Percentiles rank a stretch among this genome's conserved stretches.
phyloP scores from a whole-genome alignment of 2,888 invertebrate genomes.

The Cybosia mesomella region DNA sequence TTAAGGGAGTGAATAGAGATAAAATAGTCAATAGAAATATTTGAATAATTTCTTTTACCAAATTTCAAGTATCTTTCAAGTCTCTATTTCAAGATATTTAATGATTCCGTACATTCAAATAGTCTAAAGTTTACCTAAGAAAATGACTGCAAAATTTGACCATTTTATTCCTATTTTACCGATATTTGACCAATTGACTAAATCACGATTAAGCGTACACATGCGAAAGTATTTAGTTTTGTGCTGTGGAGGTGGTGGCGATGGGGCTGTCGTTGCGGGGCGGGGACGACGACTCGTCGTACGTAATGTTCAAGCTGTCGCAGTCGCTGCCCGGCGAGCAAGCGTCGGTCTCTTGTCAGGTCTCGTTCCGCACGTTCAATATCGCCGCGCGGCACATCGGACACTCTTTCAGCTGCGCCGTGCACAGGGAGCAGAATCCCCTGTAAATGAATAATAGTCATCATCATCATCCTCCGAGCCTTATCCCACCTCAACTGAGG shows the following conservation, averaged over 20 bases:
- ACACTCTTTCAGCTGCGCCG: conserved; percentile 92
- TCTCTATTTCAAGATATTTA: no score
- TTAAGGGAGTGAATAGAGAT: neutral
- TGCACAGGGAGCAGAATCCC: conserved; percentile 94
- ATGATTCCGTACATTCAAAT: neutral
- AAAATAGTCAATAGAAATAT: neutral
- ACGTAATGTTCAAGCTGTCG: conserved; percentile 18
- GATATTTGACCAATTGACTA: neutral
- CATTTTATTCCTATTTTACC: neutral
- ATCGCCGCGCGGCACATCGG: conserved; percentile 92
- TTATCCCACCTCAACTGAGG: no score
- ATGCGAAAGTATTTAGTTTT: neutral
- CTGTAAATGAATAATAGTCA: conserved; percentile 70
- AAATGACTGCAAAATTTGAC: neutral
- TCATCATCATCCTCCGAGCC: no score
- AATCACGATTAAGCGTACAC: neutral
- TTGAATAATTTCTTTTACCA: no score
- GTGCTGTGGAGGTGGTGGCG: no score
- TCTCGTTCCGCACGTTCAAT: conserved; percentile 56
- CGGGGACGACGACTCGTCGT: conserved; percentile 28
- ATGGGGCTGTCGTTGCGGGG: conserved; percentile 6
- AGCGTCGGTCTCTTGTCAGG: conserved; percentile 52
- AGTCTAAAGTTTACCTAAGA: no score
- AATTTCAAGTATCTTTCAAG: no score
- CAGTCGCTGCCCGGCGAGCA: conserved; percentile 20